Evolutionary conservation across 2,797 vertebrate genomes (phyloP).

Genomic region (Sylvia borin): DNA sequence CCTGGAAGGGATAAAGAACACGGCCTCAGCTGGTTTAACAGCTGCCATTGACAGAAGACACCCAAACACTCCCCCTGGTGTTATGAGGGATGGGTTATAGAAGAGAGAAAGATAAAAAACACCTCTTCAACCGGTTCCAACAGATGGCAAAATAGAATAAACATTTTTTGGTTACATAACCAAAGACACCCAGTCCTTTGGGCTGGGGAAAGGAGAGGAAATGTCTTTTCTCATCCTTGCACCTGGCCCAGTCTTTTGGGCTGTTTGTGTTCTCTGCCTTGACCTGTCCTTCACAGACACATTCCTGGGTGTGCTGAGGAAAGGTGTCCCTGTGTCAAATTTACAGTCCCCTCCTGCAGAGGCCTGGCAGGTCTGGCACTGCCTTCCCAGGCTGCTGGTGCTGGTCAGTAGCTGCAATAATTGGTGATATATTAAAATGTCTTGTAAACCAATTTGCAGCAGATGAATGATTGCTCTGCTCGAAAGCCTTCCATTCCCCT

Average conservation of each 20-base stretch:
- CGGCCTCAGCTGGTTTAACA: too few species aligned
- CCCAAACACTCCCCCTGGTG: too few species aligned
- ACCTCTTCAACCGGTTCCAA: too few species aligned
- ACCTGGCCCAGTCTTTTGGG: neutral
- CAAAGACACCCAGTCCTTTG: too few species aligned
- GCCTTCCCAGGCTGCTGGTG: neutral
- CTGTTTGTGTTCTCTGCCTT: neutral
- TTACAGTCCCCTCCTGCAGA: neutral
- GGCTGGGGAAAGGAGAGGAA: neutral
- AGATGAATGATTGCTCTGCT: slow-evolving; percentile 40
- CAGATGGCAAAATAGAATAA: too few species aligned
- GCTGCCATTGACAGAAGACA: too few species aligned
- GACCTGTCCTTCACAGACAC: rapidly evolving
- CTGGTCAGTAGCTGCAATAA: neutral
- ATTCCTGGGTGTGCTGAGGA: neutral
- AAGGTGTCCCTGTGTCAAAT: rapidly evolving
- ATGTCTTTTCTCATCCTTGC: neutral
- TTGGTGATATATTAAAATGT: slow-evolving; percentile 9
- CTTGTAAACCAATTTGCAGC: slow-evolving; percentile 58
- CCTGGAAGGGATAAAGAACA: too few species aligned
- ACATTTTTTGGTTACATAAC: too few species aligned
- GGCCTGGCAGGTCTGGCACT: neutral
- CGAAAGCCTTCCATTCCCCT: slow-evolving; percentile 2
- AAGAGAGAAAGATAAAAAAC: too few species aligned
- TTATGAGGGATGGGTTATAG: too few species aligned